Base-by-base conservation (phyloP, 2,888 invertebrate species). In the Leucophora obtusa region DNA sequence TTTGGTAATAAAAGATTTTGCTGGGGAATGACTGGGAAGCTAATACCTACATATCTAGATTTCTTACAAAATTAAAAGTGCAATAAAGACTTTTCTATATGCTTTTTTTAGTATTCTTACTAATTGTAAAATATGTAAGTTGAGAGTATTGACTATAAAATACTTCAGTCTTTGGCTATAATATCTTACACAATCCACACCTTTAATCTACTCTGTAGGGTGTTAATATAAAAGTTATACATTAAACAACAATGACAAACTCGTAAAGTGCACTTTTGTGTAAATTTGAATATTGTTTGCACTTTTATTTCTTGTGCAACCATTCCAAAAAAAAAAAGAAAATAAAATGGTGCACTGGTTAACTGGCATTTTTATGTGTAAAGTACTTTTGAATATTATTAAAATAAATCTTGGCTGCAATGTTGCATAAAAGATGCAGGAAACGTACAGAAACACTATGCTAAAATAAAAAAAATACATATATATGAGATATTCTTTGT, bases 321-420 rank as follows among this genome's bases (percentile, higher is more conserved):
- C 38, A 17, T 53, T 28, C 28, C 28, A 28, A 17, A 8, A 11
- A 28, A 51, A 35, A 43, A 24, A 59, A 21, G 4, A 21, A 21
- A 21, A 21, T 21, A 21, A 28, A 7, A 7, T 28, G 28, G n/a
- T n/a, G 15, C 43, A 50, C 9, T 60, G 59, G 54, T 43, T 56
- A 33, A 15, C 28, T 43, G 15, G 51, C 18, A 56, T 58, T 56
- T 51, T n/a, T 62, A 8, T 24, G n/a, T 21, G 33, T 38, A 53
- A 56, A 72, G 79, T 72, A 73, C 73, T 79, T 28, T 82, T 77
- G 73, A 79, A 82, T 77, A 77, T 79, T 82, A 82, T 82, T 82
- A 73, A 71, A 77, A 82, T 82, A 82, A 82, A 79, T 82, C 73
- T 81, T 77, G 77, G 60, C 65, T 65, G 77, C 65, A 81, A 73